These are phyloP conservation scores for Amblyornis subalaris DNA, from an alignment of 2,113 vertebrate species.

Conservation along the genomic window DNA sequence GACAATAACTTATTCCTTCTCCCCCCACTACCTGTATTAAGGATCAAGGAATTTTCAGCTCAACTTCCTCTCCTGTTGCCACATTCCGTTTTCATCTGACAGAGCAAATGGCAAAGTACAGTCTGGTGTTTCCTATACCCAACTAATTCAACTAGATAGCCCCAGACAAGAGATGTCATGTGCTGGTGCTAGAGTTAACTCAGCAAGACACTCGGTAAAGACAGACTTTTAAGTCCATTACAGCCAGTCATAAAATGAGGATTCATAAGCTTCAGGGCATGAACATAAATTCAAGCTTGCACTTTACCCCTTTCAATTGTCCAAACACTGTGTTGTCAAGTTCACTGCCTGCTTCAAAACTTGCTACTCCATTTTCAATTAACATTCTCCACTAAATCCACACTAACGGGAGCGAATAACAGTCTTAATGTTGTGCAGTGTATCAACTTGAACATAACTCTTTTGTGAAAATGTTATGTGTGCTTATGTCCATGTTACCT, in stretches of 20 bases:
- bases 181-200: background rate
- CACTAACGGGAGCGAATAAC: background rate
- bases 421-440: background rate
- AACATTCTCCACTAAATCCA: background rate
- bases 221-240: background rate
- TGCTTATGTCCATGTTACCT: background rate
- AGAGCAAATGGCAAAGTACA: background rate
- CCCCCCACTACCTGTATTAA: background rate
- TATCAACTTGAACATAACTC: background rate
- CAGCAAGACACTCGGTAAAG: background rate
- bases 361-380: background rate
- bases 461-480: background rate
- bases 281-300: background rate
- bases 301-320: background rate
- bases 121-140: background rate
- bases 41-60: background rate
- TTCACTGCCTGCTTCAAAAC: background rate
- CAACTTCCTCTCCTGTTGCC: background rate
- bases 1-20: background rate
- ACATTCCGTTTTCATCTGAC: background rate
- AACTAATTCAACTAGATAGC: background rate
- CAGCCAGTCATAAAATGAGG: background rate
- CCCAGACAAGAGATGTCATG: background rate
- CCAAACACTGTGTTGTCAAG: rapidly evolving
- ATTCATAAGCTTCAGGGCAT: background rate